These are phyloP conservation scores for Ectobius pallidus DNA, from an alignment of 2,888 invertebrate genomes.

Conservation along the genomic window DNA sequence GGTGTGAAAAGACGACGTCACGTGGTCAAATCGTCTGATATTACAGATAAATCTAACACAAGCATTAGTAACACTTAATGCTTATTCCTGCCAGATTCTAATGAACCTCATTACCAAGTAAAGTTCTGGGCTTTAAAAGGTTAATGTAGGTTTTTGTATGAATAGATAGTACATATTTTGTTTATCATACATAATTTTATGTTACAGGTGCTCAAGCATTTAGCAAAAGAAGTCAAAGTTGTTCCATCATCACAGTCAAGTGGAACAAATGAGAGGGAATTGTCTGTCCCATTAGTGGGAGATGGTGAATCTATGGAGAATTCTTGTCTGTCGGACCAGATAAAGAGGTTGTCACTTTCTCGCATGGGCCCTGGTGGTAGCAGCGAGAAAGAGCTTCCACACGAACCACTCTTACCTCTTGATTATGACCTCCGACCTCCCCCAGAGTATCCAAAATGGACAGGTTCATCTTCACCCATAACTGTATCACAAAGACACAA, in stretches of 20 bases:
- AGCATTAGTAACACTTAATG: too few species aligned
- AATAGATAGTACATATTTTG: too few species aligned
- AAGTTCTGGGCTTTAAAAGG: too few species aligned
- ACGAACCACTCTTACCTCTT: conserved; percentile 18
- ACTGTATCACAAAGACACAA: neutral
- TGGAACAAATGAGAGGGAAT: neutral
- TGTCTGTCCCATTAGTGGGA: neutral
- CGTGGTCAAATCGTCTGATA: too few species aligned
- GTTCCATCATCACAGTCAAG: conserved; percentile 25
- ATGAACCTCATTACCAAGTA: too few species aligned
- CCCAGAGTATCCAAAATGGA: conserved; percentile 55
- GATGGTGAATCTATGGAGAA: conserved; percentile 12
- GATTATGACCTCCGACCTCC: conserved; percentile 47
- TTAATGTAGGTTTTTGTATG: too few species aligned
- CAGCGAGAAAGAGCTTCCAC: neutral
- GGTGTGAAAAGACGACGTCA: too few species aligned
- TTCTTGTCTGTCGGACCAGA: conserved; percentile 38
- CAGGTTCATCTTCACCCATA: conserved; percentile 49
- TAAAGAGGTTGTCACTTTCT: conserved; percentile 45
- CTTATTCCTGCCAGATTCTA: too few species aligned
- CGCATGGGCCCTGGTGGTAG: conserved; percentile 42
- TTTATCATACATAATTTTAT: too few species aligned
- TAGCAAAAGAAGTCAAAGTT: conserved; percentile 75
- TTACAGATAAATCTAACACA: too few species aligned
- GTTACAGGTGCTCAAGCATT: conserved; percentile 75